These are phyloP conservation scores for Zaprionus lineosus DNA, from an alignment of 2,888 invertebrate genomes.

Conservation along the genomic window DNA sequence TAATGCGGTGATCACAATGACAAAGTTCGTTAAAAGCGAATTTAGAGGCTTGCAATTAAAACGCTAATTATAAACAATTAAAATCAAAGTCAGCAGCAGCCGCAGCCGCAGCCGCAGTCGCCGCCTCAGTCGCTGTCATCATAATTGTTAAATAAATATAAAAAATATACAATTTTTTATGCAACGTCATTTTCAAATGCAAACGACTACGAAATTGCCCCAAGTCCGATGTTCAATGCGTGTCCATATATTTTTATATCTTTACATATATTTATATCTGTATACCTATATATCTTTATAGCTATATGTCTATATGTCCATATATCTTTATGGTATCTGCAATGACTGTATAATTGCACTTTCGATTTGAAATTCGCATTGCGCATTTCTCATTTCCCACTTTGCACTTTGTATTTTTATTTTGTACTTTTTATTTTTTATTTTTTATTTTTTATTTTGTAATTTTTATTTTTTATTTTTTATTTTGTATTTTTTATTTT, in stretches of 20 bases:
- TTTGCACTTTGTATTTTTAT: no score
- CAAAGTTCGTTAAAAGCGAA: slow-evolving; percentile 68
- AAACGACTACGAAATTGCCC: slow-evolving; percentile 24
- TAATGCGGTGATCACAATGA: slow-evolving; percentile 14
- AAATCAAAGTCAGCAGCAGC: slow-evolving; percentile 59
- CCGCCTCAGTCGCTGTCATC: not conserved
- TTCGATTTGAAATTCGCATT: slow-evolving; percentile 46
- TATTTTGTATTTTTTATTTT: slow-evolving; percentile 1
- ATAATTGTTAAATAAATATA: slow-evolving; percentile 42
- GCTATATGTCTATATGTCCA: not conserved
- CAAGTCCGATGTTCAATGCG: not conserved
- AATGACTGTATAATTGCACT: slow-evolving; percentile 27
- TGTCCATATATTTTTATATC: slow-evolving; percentile 1
- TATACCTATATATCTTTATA: not conserved
- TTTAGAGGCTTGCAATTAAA: slow-evolving; percentile 66
- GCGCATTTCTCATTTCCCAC: no score
- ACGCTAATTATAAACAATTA: slow-evolving; percentile 70
- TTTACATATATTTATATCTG: not conserved
- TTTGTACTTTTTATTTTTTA: not conserved
- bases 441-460: slow-evolving; percentile 18
- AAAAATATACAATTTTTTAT: slow-evolving; percentile 30
- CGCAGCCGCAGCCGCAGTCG: slow-evolving; percentile 7
- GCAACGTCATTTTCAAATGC: slow-evolving; percentile 46
- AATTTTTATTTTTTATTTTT: slow-evolving; percentile 7
- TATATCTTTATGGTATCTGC: no score